Conservation (phyloP, 2,888 invertebrate species). For the Danaus chrysippus region DNA sequence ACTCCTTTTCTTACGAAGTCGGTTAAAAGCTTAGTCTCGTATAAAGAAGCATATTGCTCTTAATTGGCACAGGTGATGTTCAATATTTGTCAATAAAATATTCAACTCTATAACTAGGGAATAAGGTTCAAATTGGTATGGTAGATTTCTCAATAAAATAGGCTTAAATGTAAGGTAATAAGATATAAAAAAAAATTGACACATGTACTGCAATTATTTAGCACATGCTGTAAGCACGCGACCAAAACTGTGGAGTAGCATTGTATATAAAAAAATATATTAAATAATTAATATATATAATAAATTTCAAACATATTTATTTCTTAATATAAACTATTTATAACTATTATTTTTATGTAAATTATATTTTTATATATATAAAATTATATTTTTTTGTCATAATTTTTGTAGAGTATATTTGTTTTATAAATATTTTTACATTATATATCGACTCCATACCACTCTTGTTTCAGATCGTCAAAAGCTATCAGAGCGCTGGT, state of each 20-base stretch:
- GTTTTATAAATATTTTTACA: not conserved
- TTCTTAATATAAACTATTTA: not conserved
- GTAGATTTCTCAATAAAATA: conserved; percentile 16
- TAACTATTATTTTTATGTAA: no score
- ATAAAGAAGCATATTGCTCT: conserved; percentile 44
- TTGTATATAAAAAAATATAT: not conserved
- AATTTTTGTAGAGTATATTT: no score
- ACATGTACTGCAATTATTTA: conserved; percentile 32
- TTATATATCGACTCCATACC: conserved; percentile 17
- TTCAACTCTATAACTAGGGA: not conserved
- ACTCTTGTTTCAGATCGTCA: conserved; percentile 41
- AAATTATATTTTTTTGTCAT: no score
- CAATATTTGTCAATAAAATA: conserved; percentile 13
- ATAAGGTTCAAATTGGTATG: conserved; percentile 18
- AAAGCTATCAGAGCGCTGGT: conserved; percentile 55
- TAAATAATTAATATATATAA: not conserved
- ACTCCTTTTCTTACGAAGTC: no score
- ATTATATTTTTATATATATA: no score
- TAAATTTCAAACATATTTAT: not conserved
- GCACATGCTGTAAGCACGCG: conserved; percentile 57
- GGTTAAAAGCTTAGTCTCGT: conserved; percentile 11
- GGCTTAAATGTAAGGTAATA: conserved; percentile 29
- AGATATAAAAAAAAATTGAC: conserved; percentile 22
- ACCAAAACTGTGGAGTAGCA: conserved; percentile 30
- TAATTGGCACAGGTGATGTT: conserved; percentile 52